Conservation (phyloP, 1,140 invertebrate species). For the Diplogasteroides magnus region DNA sequence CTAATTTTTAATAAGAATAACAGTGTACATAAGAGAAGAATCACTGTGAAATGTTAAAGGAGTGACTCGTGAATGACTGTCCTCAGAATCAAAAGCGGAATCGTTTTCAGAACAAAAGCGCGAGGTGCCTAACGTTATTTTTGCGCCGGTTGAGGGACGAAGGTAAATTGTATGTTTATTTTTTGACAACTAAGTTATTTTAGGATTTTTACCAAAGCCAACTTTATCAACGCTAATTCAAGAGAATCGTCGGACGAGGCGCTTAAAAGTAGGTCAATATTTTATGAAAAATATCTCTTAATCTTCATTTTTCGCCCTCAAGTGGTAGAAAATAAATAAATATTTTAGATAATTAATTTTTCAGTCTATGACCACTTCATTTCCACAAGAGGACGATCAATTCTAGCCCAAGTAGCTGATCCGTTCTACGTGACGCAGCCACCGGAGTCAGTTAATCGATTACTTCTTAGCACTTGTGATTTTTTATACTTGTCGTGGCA, state of each 20-base stretch:
- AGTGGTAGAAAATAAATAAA: too few species aligned
- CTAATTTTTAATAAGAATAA: too few species aligned
- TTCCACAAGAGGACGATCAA: not conserved
- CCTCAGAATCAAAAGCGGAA: too few species aligned
- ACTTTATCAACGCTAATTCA: not conserved
- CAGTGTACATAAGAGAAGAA: too few species aligned
- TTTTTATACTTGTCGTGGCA: too few species aligned
- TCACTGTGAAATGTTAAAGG: too few species aligned
- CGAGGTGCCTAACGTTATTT: not conserved
- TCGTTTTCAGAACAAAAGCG: too few species aligned
- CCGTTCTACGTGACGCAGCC: not conserved
- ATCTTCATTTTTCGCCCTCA: not conserved
- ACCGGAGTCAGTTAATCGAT: not conserved
- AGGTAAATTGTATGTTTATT: not conserved
- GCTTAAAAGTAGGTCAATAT: not conserved
- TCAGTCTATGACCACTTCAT: not conserved
- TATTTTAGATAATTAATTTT: not conserved
- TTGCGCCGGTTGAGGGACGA: not conserved
- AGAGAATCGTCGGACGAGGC: not conserved
- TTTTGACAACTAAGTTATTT: not conserved
- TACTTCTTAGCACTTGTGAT: too few species aligned
- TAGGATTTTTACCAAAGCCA: not conserved
- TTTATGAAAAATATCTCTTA: not conserved
- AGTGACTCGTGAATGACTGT: too few species aligned
- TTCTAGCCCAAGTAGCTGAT: not conserved